A percentile compares a stretch with the other conserved stretches of the same genome.
Evolutionary conservation across 92 coral and sea anemone species (phyloP).

Genomic region (Siderastrea radians): DNA sequence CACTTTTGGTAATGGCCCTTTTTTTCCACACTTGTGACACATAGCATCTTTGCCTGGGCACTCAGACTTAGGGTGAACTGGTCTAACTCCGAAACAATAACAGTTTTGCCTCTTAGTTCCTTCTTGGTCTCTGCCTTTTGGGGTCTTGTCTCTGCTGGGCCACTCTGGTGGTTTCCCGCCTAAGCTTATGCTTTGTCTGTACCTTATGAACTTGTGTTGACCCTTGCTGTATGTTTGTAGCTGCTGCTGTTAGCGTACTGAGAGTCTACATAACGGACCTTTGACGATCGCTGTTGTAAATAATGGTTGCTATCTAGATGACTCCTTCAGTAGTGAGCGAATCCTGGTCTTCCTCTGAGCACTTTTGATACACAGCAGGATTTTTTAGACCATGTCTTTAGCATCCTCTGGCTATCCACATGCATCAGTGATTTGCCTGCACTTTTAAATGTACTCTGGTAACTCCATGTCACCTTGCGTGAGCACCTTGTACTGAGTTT

Average conservation of each 20-base stretch:
- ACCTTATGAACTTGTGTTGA: conserved; percentile 25
- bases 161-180: conserved; percentile 2
- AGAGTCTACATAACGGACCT: conserved; percentile 22
- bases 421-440: conserved; percentile 10
- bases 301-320: conserved; percentile 6
- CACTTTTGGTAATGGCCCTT: conserved; percentile 26
- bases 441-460: conserved; percentile 22
- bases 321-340: conserved; percentile 26
- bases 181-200: background rate
- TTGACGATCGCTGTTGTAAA: conserved; percentile 39
- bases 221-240: conserved; percentile 2
- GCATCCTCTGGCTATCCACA: background rate
- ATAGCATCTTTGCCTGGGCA: conserved; percentile 26
- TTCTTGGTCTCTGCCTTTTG: background rate
- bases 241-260: conserved; percentile 7
- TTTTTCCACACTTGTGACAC: conserved; percentile 22
- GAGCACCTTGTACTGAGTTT: conserved; percentile 29
- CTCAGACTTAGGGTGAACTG: conserved; percentile 16
- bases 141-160: background rate
- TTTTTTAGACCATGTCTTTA: background rate
- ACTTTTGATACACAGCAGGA: conserved; percentile 20
- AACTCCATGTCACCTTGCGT: conserved; percentile 30
- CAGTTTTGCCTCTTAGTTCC: background rate
- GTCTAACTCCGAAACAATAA: conserved; percentile 2
- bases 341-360: conserved; percentile 29